A percentile compares a stretch with the other conserved stretches of the same genome.
These are phyloP conservation scores for Drosophila atroscutellata DNA, from an alignment of 2,888 invertebrate species.

Conservation along the genomic window DNA sequence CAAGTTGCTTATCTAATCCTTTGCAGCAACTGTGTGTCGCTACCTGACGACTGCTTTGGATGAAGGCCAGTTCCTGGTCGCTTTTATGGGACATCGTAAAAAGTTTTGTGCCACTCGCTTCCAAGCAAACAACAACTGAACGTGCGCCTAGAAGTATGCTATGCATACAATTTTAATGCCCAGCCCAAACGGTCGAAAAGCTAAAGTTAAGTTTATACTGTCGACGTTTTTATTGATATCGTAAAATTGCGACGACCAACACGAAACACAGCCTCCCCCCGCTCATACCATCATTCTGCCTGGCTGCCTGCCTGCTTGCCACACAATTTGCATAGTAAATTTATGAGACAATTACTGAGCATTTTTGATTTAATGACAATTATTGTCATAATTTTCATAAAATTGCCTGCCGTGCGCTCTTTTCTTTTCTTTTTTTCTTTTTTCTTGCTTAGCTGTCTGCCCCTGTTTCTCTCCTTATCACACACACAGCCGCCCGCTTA, in stretches of 20 bases:
- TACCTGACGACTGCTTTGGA: constrained; percentile 14
- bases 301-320: constrained; percentile 31
- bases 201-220: constrained; percentile 79
- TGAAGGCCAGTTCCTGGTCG: constrained; percentile 55
- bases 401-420: constrained; percentile 69
- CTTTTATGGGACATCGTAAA: constrained; percentile 74
- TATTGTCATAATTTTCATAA: constrained; percentile 82
- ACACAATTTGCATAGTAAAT: constrained; percentile 80
- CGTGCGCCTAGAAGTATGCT: constrained; percentile 79
- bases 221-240: constrained; percentile 81
- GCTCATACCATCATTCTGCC: not conserved
- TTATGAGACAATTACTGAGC: constrained; percentile 81
- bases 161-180: constrained; percentile 74
- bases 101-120: constrained; percentile 66
- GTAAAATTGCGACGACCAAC: constrained; percentile 74
- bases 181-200: constrained; percentile 43
- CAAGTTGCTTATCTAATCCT: constrained; percentile 72
- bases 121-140: constrained; percentile 44
- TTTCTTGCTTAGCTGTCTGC: not conserved
- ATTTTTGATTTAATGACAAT: constrained; percentile 83
- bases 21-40: constrained; percentile 51
- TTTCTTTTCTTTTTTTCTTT: constrained; percentile 33
- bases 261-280: constrained; percentile 43
- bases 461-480: not conserved
- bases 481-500: constrained; percentile 4